Base-by-base conservation (phyloP, 2,888 invertebrate genomes). In the Megastigmus dorsalis region DNA sequence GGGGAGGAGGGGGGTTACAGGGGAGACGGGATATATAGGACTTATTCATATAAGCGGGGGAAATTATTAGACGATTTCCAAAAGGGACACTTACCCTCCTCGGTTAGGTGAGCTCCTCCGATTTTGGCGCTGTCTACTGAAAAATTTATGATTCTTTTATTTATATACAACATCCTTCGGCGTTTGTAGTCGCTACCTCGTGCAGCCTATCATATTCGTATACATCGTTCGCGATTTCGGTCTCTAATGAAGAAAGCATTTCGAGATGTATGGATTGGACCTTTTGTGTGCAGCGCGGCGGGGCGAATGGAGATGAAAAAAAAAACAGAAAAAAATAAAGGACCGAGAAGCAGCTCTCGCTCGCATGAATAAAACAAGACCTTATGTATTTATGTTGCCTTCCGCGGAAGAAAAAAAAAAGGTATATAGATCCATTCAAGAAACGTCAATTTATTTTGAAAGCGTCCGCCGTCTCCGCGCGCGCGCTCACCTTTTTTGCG, bases 71-170 rank as follows among this genome's bases (percentile, higher is more conserved):
- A 26, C 30, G 41, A 76, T 75, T 60, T 55, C 36, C 65, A 74
- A 71, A 48, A 72, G 38, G 69, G 76, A 76, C 55, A 81, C 88
- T 85, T 82, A 89, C 89, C 89, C 88, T 89, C 88, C 78, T 89
- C 89, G 67, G 89, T 87, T 50, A 88, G 80, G 79, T 88, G 89
- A 26, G 88, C 88, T 48, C 89, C 89, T 60, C 87, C 87, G 80
- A 87, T 84, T 75, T 86, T 87, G 20, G 85, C 84, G 77, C 85
- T 82, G 69, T 85, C 87, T 72, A 84, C 88, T 88, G 84, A 69
- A 86, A 74, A 57, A 69, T 63, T 20, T 48, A 43, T 55, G 55
- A 45, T 41, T 33, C 48, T 18, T 33, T 15, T 52, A 28, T 36
- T n/a, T 71, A 63, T 45, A 60, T 30, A 60, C 30, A 10, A 66